A percentile compares a stretch with the other conserved stretches of the same genome.
phyloP scores from a whole-genome alignment of 2,113 vertebrate species.

The Physeter macrocephalus region DNA sequence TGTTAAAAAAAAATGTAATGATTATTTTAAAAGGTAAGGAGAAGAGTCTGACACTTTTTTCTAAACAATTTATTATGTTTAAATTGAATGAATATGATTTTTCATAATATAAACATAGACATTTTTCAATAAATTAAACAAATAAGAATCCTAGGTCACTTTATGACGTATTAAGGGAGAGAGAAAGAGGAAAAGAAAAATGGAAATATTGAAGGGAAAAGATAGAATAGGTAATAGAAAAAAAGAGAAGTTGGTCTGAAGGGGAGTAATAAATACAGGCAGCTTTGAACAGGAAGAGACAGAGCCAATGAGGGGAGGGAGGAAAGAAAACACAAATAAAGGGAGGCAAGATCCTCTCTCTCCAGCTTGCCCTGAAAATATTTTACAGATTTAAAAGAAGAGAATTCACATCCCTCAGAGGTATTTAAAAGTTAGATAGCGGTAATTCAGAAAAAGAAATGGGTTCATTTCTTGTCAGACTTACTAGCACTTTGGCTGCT shows the following conservation, averaged over 20 bases:
- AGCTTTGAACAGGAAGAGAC: neutral
- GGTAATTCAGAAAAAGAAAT: neutral
- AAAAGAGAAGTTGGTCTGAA: neutral
- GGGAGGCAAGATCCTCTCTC: neutral
- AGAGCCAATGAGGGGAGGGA: neutral
- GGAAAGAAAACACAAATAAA: neutral
- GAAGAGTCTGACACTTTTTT: neutral
- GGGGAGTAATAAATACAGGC: fast-evolving
- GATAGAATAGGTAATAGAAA: neutral
- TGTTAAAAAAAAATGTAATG: neutral
- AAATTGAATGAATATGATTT: neutral
- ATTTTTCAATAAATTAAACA: neutral
- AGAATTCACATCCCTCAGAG: neutral
- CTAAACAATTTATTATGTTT: neutral
- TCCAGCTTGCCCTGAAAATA: neutral
- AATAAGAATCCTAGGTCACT: neutral
- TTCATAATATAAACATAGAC: neutral
- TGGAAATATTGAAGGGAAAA: neutral
- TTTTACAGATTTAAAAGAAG: neutral
- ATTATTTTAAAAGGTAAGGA: neutral
- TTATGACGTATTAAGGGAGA: neutral
- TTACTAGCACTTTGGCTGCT: neutral
- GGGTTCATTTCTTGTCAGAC: neutral
- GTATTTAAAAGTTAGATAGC: neutral
- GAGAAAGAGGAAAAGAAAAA: neutral